phyloP scores from a whole-genome alignment of 2,113 vertebrate genomes.

The Dicerorhinus sumatrensis region DNA sequence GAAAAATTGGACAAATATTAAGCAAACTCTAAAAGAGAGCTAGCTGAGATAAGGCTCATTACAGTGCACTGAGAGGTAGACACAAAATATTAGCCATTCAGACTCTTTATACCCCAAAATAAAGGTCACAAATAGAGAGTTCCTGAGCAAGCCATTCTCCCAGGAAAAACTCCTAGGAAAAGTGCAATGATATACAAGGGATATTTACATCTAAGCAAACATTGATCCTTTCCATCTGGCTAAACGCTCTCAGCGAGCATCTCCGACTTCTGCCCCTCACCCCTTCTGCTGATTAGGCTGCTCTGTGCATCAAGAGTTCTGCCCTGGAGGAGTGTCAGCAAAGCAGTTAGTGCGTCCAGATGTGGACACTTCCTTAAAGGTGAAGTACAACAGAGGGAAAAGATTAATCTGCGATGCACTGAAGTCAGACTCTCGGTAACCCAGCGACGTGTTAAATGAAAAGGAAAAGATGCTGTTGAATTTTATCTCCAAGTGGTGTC shows the following conservation, averaged over 20 bases:
- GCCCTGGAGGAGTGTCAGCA: constrained; percentile 44
- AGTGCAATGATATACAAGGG: not conserved
- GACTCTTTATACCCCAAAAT: not conserved
- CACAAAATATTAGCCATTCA: constrained; percentile 12
- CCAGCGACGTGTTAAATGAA: constrained; percentile 50
- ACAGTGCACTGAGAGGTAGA: not conserved
- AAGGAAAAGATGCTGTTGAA: constrained; percentile 66
- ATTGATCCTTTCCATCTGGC: constrained; percentile 63
- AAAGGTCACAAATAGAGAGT: constrained; percentile 33
- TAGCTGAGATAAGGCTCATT: constrained; percentile 1
- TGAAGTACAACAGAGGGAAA: not conserved
- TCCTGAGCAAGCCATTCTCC: not conserved
- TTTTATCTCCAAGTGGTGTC: constrained; percentile 72
- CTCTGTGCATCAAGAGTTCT: constrained; percentile 44
- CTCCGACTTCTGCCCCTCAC: not conserved
- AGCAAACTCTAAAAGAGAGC: constrained; percentile 12
- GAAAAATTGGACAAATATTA: constrained; percentile 66
- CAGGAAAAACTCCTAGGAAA: constrained; percentile 47
- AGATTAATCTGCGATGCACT: not conserved
- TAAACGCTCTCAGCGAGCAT: constrained; percentile 25
- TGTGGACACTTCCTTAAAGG: constrained; percentile 51
- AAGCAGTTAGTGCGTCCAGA: constrained; percentile 35
- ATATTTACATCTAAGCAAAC: constrained; percentile 59
- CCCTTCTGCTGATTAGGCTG: constrained; percentile 50
- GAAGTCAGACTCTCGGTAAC: constrained; percentile 10